Evolutionary conservation across 2,888 invertebrate genomes (phyloP).

Genomic region (Habrosyne pyritoides): DNA sequence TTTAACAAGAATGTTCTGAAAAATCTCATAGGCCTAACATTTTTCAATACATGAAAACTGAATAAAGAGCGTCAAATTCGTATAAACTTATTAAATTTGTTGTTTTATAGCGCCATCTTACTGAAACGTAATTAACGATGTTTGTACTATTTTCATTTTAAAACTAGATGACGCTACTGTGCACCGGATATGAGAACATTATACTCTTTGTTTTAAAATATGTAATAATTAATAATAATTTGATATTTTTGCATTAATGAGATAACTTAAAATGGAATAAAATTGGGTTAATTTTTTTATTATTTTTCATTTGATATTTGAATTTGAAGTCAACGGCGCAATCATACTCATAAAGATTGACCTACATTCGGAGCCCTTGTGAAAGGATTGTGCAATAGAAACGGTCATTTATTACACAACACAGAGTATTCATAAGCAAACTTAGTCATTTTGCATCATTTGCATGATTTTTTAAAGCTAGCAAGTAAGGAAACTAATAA

Average conservation of each 20-base stretch:
- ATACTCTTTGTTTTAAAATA: not conserved
- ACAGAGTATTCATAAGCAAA: conserved; percentile 77
- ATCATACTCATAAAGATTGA: conserved; percentile 77
- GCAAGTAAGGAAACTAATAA: conserved; percentile 37
- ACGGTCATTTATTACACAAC: conserved; percentile 83
- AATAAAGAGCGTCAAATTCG: too few species aligned
- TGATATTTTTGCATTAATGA: not conserved
- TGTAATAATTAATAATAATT: not conserved
- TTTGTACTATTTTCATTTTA: not conserved
- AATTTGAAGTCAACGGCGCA: conserved; percentile 48
- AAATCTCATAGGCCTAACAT: too few species aligned
- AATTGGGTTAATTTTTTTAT: not conserved
- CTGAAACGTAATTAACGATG: not conserved
- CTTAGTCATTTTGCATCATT: conserved; percentile 73
- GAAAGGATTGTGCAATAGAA: conserved; percentile 84
- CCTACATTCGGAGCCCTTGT: conserved; percentile 83
- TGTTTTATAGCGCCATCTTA: conserved; percentile 10
- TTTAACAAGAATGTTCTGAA: too few species aligned
- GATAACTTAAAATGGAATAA: not conserved
- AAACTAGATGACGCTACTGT: conserved; percentile 27
- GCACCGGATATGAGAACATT: conserved; percentile 29
- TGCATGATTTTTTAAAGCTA: conserved; percentile 57
- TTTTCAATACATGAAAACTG: too few species aligned
- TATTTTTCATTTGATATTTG: conserved; percentile 9
- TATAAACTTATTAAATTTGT: not conserved